Base-by-base conservation (phyloP, 1,140 invertebrate species). In the Neelides sp. region DNA sequence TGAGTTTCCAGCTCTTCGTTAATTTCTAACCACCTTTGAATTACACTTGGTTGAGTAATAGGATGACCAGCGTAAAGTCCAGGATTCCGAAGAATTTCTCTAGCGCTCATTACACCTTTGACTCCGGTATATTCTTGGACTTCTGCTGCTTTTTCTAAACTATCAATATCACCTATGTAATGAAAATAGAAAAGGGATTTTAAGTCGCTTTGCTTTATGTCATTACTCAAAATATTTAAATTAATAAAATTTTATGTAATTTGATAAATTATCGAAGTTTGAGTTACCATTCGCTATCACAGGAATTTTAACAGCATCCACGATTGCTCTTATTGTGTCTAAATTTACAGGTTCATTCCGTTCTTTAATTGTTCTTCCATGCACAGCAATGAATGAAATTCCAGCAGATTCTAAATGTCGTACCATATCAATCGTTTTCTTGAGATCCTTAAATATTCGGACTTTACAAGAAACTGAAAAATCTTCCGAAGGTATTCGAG, bases 401-500 rank as follows among this genome's bases (percentile, higher is more conserved):
- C 90, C 90, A 65, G 83, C 79, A 37, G 79, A 76, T 67, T 96
- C 88, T 28, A 90, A 65, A 61, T 79, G 77, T 58, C 76, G 75
- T 63, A 86, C 91, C 47, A 87, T 64, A 53, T 85, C 74, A 22
- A 88, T 68, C 5, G 79, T 85, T 66, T 34, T 39, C n/a, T 50
- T 61, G 20, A 75, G 62, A 58, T 77, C 71, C 19, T 75, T 73
- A 8, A 78, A 62, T 44, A 97, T 71, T 59, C 93, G 76, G 61
- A 95, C 89, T 73, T 98, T 98, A 1, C 91, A 79, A 34, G 92
- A 96, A 2, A 95, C 76, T 48, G 84, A 83, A 62, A 92, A 95
- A 37, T 82, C 73, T 36, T 74, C 65, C 37, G 68, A 61, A 13
- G 78, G 65, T 48, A 95, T 74, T 49, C 74, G 72, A 61, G 80